Evolutionary conservation across 2,797 vertebrate species (phyloP), one percentile per base, ranked within the genome.

Genomic region (Gorsachius magnificus): DNA sequence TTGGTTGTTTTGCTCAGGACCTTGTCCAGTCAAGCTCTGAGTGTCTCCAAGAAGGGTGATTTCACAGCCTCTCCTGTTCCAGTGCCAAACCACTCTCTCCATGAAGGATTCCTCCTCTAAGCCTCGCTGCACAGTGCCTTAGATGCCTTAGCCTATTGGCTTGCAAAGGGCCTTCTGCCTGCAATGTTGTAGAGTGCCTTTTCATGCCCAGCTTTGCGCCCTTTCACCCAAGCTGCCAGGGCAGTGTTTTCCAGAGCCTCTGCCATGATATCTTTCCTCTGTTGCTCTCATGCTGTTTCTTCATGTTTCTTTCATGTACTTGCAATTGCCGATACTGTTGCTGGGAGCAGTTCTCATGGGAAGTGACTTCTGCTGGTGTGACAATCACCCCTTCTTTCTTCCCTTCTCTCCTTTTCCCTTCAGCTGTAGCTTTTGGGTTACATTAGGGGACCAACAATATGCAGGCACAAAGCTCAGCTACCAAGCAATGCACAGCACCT

Each of bases 301-400:
- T 81, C 57, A 17, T 16, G 11, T 17, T 93, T 36, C 35, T 81
- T 25, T 60, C 56, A 35, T 31, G 33, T 16, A 50, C 16, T 31
- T 38, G 14, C 50, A 76, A 80, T 60, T 29, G 53, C 7, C 0
- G 1, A 53, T 4, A 82, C 17, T 1, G 0, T 6, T 64, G 25
- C 6, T 41, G 20, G 2, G 24, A 6, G 18, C 31, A 10, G 18
- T 24, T 63, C 28, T 72, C 14, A 20, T 22, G 9, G 28, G 45
- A 83, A 31, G 10, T 31, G 25, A 53, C 9, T 75, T 86, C 77
- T 77, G 7, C 25, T 54, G 28, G 13, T 83, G 35, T 65, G 29
- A 72, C 6, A 84, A 13, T 11, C 46, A 65, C 4, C 4, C 20
- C 29, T 69, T 48, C 56, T 61, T 86, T 50, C 66, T 83, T 9